These are phyloP conservation scores for Poecilia latipinna DNA, from an alignment of 2,113 vertebrate species.

Conservation along the genomic window DNA sequence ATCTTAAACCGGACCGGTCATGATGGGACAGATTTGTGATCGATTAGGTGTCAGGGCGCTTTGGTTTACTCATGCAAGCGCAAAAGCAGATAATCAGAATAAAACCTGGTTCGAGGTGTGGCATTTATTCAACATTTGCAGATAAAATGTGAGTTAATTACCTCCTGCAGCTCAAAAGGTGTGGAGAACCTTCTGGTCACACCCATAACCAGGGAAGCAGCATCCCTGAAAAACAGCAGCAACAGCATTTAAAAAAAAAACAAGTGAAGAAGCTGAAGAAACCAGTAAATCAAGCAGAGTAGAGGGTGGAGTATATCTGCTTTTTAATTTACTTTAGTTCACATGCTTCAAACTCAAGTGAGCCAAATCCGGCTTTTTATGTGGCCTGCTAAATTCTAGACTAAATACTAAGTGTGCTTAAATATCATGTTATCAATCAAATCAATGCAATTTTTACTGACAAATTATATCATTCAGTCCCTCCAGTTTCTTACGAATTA, in stretches of 20 bases:
- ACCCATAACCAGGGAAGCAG: slow-evolving; percentile 70
- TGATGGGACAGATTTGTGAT: background rate
- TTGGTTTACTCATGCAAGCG: background rate
- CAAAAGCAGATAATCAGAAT: background rate
- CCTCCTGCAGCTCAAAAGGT: slow-evolving; percentile 86
- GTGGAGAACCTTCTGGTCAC: slow-evolving; percentile 86
- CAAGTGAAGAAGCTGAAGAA: background rate
- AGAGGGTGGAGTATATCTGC: background rate
- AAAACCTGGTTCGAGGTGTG: background rate
- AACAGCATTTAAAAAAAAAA: background rate
- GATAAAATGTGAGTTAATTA: slow-evolving; percentile 58
- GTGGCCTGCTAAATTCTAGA: too few species aligned
- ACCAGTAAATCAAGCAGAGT: background rate
- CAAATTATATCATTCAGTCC: too few species aligned
- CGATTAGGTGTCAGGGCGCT: slow-evolving; percentile 31
- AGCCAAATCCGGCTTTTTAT: too few species aligned
- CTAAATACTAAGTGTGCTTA: too few species aligned
- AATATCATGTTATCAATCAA: too few species aligned
- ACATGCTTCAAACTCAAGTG: too few species aligned
- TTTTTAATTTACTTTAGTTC: background rate
- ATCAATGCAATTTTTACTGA: too few species aligned
- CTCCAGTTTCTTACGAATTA: too few species aligned
- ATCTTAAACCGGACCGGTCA: background rate
- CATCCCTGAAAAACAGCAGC: slow-evolving; percentile 57
- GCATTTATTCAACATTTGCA: background rate